These are phyloP conservation scores for Eolophus roseicapilla DNA, from an alignment of 2,113 vertebrate genomes.

Conservation along the genomic window DNA sequence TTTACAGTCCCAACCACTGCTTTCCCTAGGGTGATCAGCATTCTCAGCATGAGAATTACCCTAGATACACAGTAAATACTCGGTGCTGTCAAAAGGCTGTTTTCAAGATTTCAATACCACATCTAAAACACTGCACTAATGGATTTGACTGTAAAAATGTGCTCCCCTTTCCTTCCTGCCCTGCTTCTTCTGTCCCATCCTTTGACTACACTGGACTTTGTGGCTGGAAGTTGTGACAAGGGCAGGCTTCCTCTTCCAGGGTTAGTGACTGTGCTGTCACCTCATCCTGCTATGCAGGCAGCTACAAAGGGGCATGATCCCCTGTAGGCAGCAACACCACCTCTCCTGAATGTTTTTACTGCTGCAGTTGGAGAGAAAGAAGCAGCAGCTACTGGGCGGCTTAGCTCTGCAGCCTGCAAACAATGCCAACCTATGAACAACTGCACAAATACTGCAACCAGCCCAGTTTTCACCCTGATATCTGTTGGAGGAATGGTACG, in stretches of 20 bases:
- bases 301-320: background rate
- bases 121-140: background rate
- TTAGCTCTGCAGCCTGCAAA: background rate
- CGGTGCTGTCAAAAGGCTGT: background rate
- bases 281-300: background rate
- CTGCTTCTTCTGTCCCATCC: background rate
- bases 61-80: background rate
- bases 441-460: background rate
- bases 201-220: background rate
- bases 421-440: accelerated
- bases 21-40: background rate
- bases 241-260: background rate
- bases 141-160: background rate
- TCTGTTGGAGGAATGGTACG: no score
- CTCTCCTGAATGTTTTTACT: background rate
- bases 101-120: background rate
- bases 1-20: accelerated
- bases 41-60: background rate
- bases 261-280: background rate
- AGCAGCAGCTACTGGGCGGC: background rate
- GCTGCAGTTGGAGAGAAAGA: background rate
- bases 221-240: background rate
- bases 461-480: no score
- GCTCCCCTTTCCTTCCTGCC: background rate
- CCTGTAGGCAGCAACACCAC: background rate